Evolutionary conservation across 2,797 vertebrate genomes (phyloP).

Genomic region (Danio jaintianensis): DNA sequence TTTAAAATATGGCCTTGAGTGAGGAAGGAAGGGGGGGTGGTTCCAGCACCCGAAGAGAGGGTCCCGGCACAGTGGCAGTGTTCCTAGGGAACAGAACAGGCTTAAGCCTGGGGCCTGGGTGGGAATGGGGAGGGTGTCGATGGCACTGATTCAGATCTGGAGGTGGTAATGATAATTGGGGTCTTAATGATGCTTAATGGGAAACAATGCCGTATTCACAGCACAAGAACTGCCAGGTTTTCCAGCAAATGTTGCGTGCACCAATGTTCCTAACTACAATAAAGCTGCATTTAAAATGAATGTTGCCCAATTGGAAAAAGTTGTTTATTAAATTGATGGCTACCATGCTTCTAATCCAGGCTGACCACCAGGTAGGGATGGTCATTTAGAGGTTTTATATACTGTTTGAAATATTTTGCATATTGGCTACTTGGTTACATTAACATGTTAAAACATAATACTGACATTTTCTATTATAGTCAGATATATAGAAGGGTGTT

Average conservation of each 20-base stretch:
- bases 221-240: slow-evolving; percentile 75
- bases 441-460: not conserved
- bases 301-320: slow-evolving; percentile 42
- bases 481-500: not conserved
- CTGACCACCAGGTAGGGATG: not conserved
- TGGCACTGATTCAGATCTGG: slow-evolving; percentile 55
- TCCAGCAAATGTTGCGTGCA: slow-evolving; percentile 67
- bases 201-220: slow-evolving; percentile 65
- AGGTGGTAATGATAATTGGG: slow-evolving; percentile 75
- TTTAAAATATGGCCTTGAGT: slow-evolving; percentile 72
- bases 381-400: not conserved
- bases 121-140: slow-evolving; percentile 53
- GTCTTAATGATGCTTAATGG: slow-evolving; percentile 75
- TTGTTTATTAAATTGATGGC: slow-evolving; percentile 31
- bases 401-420: not conserved
- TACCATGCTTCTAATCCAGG: slow-evolving; percentile 15
- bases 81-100: slow-evolving; percentile 45
- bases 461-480: not conserved
- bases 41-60: slow-evolving; percentile 44
- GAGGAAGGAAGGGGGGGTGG: slow-evolving; percentile 46
- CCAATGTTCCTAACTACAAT: slow-evolving; percentile 75
- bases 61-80: slow-evolving; percentile 50
- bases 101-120: slow-evolving; percentile 49
- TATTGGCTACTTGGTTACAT: not conserved
- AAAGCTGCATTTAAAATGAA: slow-evolving; percentile 61